phyloP scores from a whole-genome alignment of 2,113 vertebrate species.

The Urocolius indicus region DNA sequence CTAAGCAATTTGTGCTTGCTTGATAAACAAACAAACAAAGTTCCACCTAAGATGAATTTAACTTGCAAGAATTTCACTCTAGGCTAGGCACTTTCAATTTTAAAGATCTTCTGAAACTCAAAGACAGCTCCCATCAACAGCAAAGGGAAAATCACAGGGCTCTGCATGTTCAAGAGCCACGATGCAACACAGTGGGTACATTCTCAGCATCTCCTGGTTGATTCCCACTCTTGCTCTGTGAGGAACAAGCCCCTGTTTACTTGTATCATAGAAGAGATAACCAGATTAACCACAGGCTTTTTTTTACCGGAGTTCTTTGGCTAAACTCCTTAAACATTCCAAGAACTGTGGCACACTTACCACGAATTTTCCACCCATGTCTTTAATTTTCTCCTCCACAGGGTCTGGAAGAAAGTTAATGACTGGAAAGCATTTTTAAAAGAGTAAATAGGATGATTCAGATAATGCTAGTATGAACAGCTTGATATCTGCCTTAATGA shows the following conservation, averaged over 20 bases:
- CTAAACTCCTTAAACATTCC: neutral
- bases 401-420: neutral
- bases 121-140: neutral
- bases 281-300: neutral
- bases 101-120: neutral
- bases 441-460: neutral
- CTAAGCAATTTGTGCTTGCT: neutral
- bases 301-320: neutral
- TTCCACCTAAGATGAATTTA: neutral
- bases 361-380: neutral
- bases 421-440: neutral
- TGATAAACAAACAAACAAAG: slow-evolving; percentile 11
- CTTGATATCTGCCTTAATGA: neutral
- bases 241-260: neutral
- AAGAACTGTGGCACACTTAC: neutral
- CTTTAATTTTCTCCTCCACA: neutral
- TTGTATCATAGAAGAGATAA: neutral
- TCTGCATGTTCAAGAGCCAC: neutral
- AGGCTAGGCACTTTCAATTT: neutral
- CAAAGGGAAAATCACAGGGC: neutral
- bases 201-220: neutral
- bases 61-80: neutral
- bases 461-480: neutral
- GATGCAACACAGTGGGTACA: neutral
- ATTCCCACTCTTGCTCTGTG: neutral